These are phyloP conservation scores for Drosophila rellima DNA, from an alignment of 2,888 invertebrate species.

Conservation along the genomic window DNA sequence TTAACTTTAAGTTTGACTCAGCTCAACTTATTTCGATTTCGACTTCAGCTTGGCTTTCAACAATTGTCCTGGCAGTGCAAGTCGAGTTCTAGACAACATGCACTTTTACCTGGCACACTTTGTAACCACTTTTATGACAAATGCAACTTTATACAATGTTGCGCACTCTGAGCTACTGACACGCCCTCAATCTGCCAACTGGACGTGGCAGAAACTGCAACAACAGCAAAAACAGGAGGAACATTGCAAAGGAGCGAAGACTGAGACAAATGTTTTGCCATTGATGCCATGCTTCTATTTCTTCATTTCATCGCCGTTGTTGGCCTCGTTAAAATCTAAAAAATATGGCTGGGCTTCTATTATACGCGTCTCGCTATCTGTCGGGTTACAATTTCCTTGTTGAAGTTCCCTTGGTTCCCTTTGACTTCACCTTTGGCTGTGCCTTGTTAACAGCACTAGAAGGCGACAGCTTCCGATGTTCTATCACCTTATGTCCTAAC, in stretches of 20 bases:
- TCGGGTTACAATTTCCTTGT: conserved; percentile 76
- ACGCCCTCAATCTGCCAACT: conserved; percentile 54
- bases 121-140: conserved; percentile 79
- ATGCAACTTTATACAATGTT: conserved; percentile 66
- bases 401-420: conserved; percentile 26
- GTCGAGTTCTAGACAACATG: conserved; percentile 19
- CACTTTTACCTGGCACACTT: conserved; percentile 58
- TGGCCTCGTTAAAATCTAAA: conserved; percentile 72
- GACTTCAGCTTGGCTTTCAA: background rate
- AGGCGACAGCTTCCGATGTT: conserved; percentile 52
- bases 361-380: conserved; percentile 65
- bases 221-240: conserved; percentile 1
- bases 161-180: conserved; percentile 48
- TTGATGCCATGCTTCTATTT: conserved; percentile 48
- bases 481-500: conserved; percentile 4
- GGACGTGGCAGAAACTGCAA: conserved; percentile 22
- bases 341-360: conserved; percentile 75
- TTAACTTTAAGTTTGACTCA: background rate
- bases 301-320: conserved; percentile 28
- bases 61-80: conserved; percentile 9
- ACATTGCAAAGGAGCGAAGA: conserved; percentile 34
- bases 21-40: background rate
- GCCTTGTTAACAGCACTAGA: conserved; percentile 72
- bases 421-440: conserved; percentile 31
- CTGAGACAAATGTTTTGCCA: conserved; percentile 63